Conservation (phyloP, 2,888 invertebrate genomes). For the Agrotis exclamationis region DNA sequence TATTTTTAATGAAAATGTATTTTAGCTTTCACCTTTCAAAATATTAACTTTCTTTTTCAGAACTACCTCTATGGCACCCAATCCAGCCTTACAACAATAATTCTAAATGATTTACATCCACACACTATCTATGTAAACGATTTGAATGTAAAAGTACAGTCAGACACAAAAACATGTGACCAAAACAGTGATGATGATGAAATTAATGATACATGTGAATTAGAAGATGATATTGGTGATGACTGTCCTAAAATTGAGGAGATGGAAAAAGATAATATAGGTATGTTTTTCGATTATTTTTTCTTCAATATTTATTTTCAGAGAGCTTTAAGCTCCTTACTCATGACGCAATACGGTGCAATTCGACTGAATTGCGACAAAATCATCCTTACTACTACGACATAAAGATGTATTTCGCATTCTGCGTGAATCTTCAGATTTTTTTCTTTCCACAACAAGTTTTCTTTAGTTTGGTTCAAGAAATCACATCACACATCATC, state of each 20-base stretch:
- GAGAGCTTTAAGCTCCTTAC: too few species aligned
- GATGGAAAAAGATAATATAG: conserved; percentile 13
- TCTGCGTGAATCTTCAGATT: too few species aligned
- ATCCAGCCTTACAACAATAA: conserved; percentile 58
- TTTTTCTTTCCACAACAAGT: too few species aligned
- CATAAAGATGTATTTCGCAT: too few species aligned
- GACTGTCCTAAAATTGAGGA: conserved; percentile 35
- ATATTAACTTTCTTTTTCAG: conserved; percentile 55
- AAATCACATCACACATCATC: too few species aligned
- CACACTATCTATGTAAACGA: conserved; percentile 58
- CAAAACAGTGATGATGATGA: conserved; percentile 21
- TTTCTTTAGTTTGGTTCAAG: too few species aligned
- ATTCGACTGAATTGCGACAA: too few species aligned
- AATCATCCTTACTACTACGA: too few species aligned
- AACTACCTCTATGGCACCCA: conserved; percentile 39
- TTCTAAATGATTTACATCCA: conserved; percentile 50
- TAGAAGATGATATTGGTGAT: conserved; percentile 7
- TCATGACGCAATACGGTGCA: too few species aligned
- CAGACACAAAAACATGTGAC: conserved; percentile 23
- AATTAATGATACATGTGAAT: background rate
- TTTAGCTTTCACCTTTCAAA: too few species aligned
- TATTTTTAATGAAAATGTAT: too few species aligned
- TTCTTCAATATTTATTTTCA: too few species aligned
- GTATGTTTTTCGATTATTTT: conserved; percentile 13
- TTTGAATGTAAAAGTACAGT: conserved; percentile 36